Evolutionary conservation across 1,140 invertebrate genomes (phyloP).

Genomic region (Rhysida immarginata): DNA sequence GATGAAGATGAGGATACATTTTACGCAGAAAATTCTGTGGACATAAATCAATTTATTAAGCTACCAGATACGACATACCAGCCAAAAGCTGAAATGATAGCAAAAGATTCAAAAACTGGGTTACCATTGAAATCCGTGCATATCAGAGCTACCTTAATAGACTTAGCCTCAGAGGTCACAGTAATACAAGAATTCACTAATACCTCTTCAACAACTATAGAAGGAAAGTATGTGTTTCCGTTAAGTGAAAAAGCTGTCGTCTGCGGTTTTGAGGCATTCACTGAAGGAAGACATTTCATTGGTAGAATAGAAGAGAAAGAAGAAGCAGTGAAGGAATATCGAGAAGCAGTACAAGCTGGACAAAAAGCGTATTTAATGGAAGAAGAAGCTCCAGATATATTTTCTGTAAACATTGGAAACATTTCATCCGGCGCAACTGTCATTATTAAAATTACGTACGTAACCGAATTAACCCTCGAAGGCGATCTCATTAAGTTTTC

Average conservation of each 20-base stretch:
- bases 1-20: not conserved
- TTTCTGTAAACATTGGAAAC: no score
- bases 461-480: conserved; percentile 26
- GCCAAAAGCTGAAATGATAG: not conserved
- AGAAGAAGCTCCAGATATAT: no score
- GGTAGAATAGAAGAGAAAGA: conserved; percentile 36
- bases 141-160: conserved; percentile 26
- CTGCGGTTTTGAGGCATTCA: no score
- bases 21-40: not conserved
- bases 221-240: no score
- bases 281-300: conserved; percentile 30
- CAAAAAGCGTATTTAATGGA: conserved; percentile 36
- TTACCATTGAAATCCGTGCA: conserved; percentile 19
- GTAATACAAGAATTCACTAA: conserved; percentile 29
- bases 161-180: conserved; percentile 28
- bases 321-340: conserved; percentile 31
- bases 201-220: conserved; percentile 22
- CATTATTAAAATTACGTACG: conserved; percentile 37
- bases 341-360: conserved; percentile 31
- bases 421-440: no score
- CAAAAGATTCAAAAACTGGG: no score
- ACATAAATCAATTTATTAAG: not conserved
- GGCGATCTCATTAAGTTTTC: conserved; percentile 1
- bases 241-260: conserved; percentile 30
- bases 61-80: not conserved